Conservation (phyloP, 2,113 vertebrate species). For the Axis porcinus region DNA sequence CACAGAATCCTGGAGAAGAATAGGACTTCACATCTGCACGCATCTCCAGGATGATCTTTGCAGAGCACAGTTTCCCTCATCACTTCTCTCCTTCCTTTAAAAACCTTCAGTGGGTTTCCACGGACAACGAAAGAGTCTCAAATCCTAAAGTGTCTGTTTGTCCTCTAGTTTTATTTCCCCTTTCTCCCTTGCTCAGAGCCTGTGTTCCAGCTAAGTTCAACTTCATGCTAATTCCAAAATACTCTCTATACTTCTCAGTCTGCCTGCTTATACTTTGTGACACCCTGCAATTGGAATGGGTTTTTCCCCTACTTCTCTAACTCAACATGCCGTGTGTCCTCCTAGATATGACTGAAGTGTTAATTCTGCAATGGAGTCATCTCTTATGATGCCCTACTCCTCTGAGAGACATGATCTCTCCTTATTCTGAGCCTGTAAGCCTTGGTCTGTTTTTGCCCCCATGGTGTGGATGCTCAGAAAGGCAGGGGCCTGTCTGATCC, state of each 20-base stretch:
- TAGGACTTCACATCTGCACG: rapidly evolving
- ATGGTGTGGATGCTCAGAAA: background rate
- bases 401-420: background rate
- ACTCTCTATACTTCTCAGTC: background rate
- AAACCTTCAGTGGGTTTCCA: background rate
- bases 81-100: background rate
- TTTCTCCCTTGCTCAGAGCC: background rate
- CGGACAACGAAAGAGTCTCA: background rate
- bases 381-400: background rate
- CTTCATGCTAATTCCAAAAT: background rate
- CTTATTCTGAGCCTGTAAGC: background rate
- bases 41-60: background rate
- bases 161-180: background rate
- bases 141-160: background rate
- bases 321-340: background rate
- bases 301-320: background rate
- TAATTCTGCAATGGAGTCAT: background rate
- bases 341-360: background rate
- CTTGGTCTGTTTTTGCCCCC: background rate
- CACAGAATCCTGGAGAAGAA: background rate
- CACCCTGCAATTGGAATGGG: background rate
- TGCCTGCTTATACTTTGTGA: background rate
- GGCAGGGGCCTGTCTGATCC: background rate
- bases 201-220: background rate
- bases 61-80: background rate